Conservation (phyloP, 2,888 invertebrate species). For the Acronicta alni region DNA sequence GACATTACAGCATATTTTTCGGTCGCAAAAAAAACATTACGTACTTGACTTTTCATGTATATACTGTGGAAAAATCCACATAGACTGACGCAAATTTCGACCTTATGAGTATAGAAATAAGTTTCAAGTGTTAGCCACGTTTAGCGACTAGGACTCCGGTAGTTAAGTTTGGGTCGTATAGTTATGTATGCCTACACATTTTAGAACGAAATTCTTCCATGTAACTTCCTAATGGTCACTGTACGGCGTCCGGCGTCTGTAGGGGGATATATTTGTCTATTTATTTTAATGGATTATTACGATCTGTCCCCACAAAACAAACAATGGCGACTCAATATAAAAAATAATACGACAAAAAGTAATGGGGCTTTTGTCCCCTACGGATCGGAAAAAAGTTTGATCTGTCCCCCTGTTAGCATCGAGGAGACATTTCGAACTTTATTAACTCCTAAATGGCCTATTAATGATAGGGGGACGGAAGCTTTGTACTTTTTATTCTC, state of each 20-base stretch:
- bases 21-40: conserved; percentile 1
- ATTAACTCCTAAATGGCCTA: no score
- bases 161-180: conserved; percentile 13
- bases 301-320: no score
- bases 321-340: no score
- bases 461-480: no score
- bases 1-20: neutral
- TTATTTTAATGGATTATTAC: neutral
- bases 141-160: conserved; percentile 3
- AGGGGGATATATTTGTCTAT: conserved; percentile 11
- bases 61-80: neutral
- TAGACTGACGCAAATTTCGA: neutral
- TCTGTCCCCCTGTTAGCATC: no score
- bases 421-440: no score
- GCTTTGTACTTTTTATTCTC: no score
- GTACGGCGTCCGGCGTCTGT: conserved; percentile 12
- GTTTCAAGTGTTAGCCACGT: neutral
- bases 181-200: conserved; percentile 19
- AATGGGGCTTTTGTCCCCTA: no score
- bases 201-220: conserved; percentile 14
- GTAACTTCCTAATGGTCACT: conserved; percentile 29
- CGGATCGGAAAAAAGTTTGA: no score
- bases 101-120: conserved; percentile 5
- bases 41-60: neutral
- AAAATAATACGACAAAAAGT: no score